A percentile compares a stretch with the other conserved stretches of the same genome.
phyloP scores from a whole-genome alignment of 2,113 vertebrate genomes.

The Cervus canadensis region DNA sequence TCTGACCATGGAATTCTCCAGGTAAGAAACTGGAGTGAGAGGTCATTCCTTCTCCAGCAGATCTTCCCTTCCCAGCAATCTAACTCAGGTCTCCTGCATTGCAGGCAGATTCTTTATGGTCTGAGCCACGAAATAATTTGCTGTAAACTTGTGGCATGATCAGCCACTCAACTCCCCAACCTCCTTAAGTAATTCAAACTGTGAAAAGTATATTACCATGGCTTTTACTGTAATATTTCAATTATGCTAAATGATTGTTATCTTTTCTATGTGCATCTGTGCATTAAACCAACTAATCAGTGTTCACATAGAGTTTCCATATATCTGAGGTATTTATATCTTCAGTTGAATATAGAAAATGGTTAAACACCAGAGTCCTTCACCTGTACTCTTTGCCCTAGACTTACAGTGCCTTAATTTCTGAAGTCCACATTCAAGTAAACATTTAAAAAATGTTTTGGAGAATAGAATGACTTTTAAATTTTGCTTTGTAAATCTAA shows the following conservation, averaged over 20 bases:
- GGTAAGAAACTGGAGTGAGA: not conserved
- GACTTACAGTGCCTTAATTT: fast-evolving
- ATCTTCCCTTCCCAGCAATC: not conserved
- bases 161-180: not conserved
- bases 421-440: not conserved
- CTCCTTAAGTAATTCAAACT: not conserved
- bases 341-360: not conserved
- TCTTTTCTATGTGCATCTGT: not conserved
- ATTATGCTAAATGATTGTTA: not conserved
- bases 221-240: not conserved
- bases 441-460: not conserved
- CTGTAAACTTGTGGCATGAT: not conserved
- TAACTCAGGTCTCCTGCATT: not conserved
- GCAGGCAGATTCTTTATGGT: not conserved
- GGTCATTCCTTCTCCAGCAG: not conserved
- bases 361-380: not conserved
- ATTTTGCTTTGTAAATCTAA: not conserved
- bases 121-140: not conserved
- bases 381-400: not conserved
- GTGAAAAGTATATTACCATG: not conserved
- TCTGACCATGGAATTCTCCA: not conserved
- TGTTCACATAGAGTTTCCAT: not conserved
- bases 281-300: not conserved
- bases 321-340: not conserved
- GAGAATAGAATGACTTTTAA: not conserved